These are phyloP conservation scores for Ictalurus furcatus DNA, from an alignment of 2,113 vertebrate genomes.

Conservation along the genomic window DNA sequence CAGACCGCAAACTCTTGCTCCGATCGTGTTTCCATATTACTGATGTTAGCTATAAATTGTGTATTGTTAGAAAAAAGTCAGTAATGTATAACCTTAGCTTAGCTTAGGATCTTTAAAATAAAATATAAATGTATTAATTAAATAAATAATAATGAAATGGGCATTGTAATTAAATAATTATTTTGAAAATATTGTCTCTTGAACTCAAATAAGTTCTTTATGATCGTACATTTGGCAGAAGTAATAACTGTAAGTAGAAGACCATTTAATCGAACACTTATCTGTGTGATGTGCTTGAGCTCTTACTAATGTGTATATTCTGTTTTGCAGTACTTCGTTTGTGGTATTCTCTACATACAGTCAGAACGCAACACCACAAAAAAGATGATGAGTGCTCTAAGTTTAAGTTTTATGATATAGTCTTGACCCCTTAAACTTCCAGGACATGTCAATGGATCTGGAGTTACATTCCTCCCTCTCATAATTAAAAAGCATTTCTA, in stretches of 20 bases:
- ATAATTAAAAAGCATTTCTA: neutral
- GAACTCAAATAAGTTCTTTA: neutral
- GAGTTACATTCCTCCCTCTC: neutral
- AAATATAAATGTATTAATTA: too few relatives aligned
- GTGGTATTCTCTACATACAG: conserved; percentile 67
- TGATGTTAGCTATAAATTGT: too few relatives aligned
- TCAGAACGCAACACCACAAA: conserved; percentile 67
- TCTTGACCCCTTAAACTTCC: neutral
- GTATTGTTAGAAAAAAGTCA: too few relatives aligned
- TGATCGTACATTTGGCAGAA: neutral
- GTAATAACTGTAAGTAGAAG: neutral
- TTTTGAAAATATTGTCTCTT: neutral
- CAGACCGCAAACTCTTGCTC: too few relatives aligned
- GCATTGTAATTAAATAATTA: neutral
- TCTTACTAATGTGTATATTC: neutral
- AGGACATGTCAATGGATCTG: neutral
- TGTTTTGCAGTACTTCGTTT: conserved; percentile 59
- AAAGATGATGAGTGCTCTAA: conserved; percentile 64
- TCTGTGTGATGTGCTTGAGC: neutral
- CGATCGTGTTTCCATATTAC: too few relatives aligned
- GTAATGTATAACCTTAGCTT: too few relatives aligned
- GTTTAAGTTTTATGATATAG: neutral
- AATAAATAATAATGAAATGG: neutral
- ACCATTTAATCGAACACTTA: neutral
- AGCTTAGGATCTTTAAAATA: too few relatives aligned